These are phyloP conservation scores for Triops longicaudatus DNA, from an alignment of 1,140 invertebrate genomes.

Conservation along the genomic window DNA sequence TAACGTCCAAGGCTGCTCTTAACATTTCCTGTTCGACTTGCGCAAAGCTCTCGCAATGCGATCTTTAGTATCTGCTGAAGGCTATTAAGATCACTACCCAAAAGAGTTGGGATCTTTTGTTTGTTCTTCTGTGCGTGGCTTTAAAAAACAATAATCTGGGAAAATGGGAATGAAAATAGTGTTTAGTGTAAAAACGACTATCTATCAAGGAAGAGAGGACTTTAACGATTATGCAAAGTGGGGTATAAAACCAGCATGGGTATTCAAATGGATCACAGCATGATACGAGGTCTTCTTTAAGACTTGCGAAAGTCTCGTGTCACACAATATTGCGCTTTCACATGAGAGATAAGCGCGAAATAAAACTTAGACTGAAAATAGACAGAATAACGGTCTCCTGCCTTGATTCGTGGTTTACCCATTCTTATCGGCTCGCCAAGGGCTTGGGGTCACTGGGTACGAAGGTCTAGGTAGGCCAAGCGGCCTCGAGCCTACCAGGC, in stretches of 20 bases:
- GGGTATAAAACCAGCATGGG: constrained; percentile 1
- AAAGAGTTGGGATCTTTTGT: too few relatives aligned
- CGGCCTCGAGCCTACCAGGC: too few relatives aligned
- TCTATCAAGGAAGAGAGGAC: not conserved
- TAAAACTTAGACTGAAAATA: too few relatives aligned
- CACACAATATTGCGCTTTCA: not conserved
- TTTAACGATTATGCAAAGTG: constrained; percentile 1
- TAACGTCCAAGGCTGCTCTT: not conserved
- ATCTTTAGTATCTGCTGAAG: not conserved
- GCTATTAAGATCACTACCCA: not conserved
- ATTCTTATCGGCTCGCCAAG: too few relatives aligned
- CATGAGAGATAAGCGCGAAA: too few relatives aligned
- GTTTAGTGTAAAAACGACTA: not conserved
- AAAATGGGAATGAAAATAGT: not conserved
- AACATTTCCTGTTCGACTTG: not conserved
- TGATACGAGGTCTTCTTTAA: not conserved
- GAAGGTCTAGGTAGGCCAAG: too few relatives aligned
- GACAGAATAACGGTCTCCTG: too few relatives aligned
- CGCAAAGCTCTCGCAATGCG: not conserved
- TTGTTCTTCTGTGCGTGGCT: too few relatives aligned
- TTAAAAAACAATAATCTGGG: too few relatives aligned
- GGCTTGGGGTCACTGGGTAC: too few relatives aligned
- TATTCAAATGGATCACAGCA: constrained; percentile 7
- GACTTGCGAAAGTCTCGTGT: not conserved
- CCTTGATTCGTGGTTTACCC: too few relatives aligned